Conservation (phyloP, 1,140 invertebrate genomes). For the Bacillus rossius region DNA sequence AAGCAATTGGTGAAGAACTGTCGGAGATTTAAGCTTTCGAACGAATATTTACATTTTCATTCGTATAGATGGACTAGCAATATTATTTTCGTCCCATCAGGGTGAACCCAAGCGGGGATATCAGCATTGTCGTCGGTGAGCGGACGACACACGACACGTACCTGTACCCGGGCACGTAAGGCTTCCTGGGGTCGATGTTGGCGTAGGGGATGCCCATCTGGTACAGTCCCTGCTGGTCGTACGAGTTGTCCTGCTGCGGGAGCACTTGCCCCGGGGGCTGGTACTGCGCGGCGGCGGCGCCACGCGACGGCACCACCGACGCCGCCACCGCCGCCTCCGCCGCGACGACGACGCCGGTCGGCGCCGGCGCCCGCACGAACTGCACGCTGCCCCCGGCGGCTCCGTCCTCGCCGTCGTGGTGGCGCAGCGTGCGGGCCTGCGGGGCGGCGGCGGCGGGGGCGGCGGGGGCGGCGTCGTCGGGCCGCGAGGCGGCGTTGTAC, state of each 20-base stretch:
- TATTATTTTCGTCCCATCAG: too few species aligned
- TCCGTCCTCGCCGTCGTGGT: neutral
- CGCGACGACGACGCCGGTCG: neutral
- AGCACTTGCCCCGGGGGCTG: neutral
- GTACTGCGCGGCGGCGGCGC: neutral
- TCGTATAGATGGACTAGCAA: too few species aligned
- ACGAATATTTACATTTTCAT: too few species aligned
- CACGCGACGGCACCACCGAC: neutral
- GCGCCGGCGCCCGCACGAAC: neutral
- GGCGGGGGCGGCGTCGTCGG: neutral
- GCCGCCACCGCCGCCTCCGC: neutral
- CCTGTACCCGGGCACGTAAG: constrained; percentile 33
- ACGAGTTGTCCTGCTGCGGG: constrained; percentile 4
- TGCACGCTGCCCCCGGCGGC: constrained; percentile 4
- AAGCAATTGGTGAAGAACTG: too few species aligned
- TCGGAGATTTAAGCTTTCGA: too few species aligned
- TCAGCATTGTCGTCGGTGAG: too few species aligned
- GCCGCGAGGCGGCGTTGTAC: constrained; percentile 24
- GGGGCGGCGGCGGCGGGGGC: neutral
- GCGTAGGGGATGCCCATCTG: constrained; percentile 18
- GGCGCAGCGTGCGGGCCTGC: neutral
- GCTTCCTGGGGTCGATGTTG: constrained; percentile 13
- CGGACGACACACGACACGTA: too few species aligned
- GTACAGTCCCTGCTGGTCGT: constrained; percentile 17
- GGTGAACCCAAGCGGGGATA: too few species aligned